These are phyloP conservation scores for Tetragonula clypearis DNA, from an alignment of 1,140 invertebrate species.

Conservation along the genomic window DNA sequence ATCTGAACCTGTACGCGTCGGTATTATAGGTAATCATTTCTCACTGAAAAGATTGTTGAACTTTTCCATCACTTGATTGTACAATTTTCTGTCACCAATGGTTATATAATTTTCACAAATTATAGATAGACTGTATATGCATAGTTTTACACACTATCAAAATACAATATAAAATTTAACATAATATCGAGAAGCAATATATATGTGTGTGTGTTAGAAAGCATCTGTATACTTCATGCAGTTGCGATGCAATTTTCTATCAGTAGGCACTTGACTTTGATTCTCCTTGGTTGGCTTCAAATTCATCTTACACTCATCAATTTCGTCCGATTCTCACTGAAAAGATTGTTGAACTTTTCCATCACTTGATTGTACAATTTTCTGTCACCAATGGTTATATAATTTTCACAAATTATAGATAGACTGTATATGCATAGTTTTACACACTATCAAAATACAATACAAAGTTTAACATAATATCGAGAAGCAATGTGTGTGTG, in stretches of 20 bases:
- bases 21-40: slow-evolving; percentile 26
- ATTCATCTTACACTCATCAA: slow-evolving; percentile 69
- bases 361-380: neutral
- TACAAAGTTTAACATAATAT: too few species aligned
- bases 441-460: too few species aligned
- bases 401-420: neutral
- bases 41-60: neutral
- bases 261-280: neutral
- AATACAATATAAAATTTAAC: too few species aligned
- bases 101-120: neutral
- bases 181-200: too few species aligned
- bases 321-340: slow-evolving; percentile 7
- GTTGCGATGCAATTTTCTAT: neutral
- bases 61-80: neutral
- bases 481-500: too few species aligned
- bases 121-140: too few species aligned
- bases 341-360: neutral
- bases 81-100: too few species aligned
- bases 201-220: neutral
- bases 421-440: too few species aligned
- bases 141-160: too few species aligned
- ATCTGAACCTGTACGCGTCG: slow-evolving; percentile 23
- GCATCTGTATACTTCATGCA: neutral
- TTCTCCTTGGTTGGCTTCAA: slow-evolving; percentile 27
- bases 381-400: too few species aligned